Evolutionary conservation across 2,888 invertebrate genomes (phyloP).

Genomic region (Acronicta alni): DNA sequence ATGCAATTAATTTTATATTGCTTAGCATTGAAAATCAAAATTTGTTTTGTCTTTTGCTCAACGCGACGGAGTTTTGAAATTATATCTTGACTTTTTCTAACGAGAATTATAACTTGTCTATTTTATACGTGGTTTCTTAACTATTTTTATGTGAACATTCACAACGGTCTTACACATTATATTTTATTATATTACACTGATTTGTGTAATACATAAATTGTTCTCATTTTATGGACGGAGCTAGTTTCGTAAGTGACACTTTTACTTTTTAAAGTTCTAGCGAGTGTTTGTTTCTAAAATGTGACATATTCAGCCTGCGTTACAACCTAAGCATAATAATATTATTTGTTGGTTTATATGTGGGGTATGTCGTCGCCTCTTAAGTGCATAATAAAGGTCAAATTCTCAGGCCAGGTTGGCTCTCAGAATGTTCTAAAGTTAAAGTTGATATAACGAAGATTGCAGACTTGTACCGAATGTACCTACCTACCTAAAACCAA

Average conservation of each 20-base stretch:
- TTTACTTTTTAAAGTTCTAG: conserved; percentile 69
- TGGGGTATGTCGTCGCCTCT: conserved; percentile 9
- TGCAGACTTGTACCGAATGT: too few species aligned
- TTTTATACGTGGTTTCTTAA: conserved; percentile 42
- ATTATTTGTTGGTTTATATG: conserved; percentile 8
- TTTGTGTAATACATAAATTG: conserved; percentile 50
- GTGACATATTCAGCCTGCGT: conserved; percentile 29
- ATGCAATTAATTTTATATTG: conserved; percentile 12
- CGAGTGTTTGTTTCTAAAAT: conserved; percentile 17
- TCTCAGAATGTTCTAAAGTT: too few species aligned
- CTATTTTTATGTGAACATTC: conserved; percentile 36
- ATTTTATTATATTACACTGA: conserved; percentile 54
- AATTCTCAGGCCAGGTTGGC: conserved; percentile 1
- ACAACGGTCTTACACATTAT: conserved; percentile 45
- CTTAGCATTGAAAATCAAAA: conserved; percentile 21
- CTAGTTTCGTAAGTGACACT: conserved; percentile 71
- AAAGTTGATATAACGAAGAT: not conserved
- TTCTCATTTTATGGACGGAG: conserved; percentile 60
- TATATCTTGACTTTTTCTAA: conserved; percentile 24
- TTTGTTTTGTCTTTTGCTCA: conserved; percentile 25
- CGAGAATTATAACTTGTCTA: conserved; percentile 16
- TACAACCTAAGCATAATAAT: conserved; percentile 12
- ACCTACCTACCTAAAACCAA: too few species aligned
- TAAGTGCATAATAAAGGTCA: conserved; percentile 28
- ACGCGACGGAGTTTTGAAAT: conserved; percentile 26